Evolutionary conservation across 2,113 vertebrate genomes (phyloP).

Genomic region (Megaleporinus macrocephalus): DNA sequence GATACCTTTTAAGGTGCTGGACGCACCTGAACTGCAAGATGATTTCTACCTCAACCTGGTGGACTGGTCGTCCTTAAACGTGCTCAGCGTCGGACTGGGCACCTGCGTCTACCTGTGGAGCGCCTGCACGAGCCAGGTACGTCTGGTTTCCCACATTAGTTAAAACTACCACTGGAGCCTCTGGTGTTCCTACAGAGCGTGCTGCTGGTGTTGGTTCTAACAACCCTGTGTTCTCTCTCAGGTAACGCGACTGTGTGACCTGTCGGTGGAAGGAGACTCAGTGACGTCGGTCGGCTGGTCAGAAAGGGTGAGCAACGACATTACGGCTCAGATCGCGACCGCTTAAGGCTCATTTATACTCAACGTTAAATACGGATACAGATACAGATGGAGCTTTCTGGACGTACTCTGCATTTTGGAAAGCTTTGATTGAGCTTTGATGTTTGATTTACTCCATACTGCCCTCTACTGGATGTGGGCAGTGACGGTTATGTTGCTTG

Average conservation of each 20-base stretch:
- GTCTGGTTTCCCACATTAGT: not conserved
- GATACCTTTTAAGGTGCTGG: constrained; percentile 97
- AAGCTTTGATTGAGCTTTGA: too few relatives aligned
- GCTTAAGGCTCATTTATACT: too few relatives aligned
- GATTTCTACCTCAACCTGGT: constrained; percentile 99
- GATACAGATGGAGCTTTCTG: too few relatives aligned
- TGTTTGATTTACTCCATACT: too few relatives aligned
- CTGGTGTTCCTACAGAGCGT: not conserved
- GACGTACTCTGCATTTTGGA: too few relatives aligned
- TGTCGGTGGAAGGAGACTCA: constrained; percentile 97
- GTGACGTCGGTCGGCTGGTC: constrained; percentile 99
- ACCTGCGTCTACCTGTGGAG: constrained; percentile 99
- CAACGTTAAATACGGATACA: too few relatives aligned
- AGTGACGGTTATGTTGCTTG: too few relatives aligned
- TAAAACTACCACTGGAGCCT: too few relatives aligned
- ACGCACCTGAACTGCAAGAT: constrained; percentile 95
- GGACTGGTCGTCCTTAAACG: constrained; percentile 98
- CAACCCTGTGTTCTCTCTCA: constrained; percentile 58
- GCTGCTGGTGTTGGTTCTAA: not conserved
- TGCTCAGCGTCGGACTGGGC: constrained; percentile 95
- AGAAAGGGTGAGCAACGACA: constrained; percentile 84
- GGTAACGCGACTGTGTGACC: constrained; percentile 96
- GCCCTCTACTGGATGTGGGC: too few relatives aligned
- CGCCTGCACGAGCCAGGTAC: constrained; percentile 97
- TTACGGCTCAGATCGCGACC: not conserved